Conservation (phyloP, 2,888 invertebrate genomes). For the Microctonus aethiopoides region DNA sequence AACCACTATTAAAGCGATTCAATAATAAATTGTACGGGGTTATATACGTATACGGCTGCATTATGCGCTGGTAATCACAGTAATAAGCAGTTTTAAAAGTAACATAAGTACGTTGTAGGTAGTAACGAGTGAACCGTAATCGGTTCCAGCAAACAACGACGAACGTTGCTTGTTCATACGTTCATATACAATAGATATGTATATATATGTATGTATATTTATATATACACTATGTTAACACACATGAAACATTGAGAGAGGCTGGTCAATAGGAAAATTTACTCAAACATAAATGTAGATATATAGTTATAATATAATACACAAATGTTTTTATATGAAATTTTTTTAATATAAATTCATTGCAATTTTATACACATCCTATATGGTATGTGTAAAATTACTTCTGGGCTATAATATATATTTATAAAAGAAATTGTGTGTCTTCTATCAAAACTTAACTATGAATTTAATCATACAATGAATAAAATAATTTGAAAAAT, state of each 20-base stretch:
- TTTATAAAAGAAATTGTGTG: not conserved
- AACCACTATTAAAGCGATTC: slow-evolving; percentile 59
- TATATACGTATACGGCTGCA: slow-evolving; percentile 42
- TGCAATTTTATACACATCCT: not conserved
- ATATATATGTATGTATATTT: too few species aligned
- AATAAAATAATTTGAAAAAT: not conserved
- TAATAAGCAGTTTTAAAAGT: slow-evolving; percentile 64
- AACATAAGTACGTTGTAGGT: slow-evolving; percentile 56
- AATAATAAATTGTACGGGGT: slow-evolving; percentile 62
- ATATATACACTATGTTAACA: not conserved
- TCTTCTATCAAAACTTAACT: not conserved
- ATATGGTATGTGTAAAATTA: not conserved
- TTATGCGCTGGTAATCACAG: slow-evolving; percentile 63
- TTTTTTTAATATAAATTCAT: not conserved
- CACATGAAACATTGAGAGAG: not conserved
- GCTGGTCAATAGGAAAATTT: not conserved
- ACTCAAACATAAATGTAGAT: not conserved
- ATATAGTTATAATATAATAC: not conserved
- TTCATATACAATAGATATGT: not conserved
- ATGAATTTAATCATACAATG: not conserved
- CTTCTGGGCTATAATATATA: not conserved
- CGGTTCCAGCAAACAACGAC: slow-evolving; percentile 46
- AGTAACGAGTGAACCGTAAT: slow-evolving; percentile 62
- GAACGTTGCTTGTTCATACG: not conserved
- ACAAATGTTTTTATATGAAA: not conserved